A percentile compares a stretch with the other conserved stretches of the same genome.
Evolutionary conservation across 92 coral and sea anemone species (phyloP).

Genomic region (Anthopleura xanthogrammica): DNA sequence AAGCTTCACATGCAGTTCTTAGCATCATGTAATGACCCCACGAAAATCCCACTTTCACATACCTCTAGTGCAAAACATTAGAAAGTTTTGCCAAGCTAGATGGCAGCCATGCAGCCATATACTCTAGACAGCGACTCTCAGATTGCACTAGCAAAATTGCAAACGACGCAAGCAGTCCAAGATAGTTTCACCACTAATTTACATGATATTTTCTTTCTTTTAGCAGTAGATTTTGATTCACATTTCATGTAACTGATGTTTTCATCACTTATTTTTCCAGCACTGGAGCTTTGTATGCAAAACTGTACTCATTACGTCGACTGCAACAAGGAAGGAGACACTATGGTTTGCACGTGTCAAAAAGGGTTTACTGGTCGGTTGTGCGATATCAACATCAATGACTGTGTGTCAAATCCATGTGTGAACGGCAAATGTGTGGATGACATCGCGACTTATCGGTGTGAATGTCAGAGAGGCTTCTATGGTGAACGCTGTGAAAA

Average conservation of each 20-base stretch:
- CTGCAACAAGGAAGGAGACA: slow-evolving; percentile 6
- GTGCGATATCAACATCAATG: slow-evolving; percentile 28
- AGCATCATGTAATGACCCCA: too few relatives aligned
- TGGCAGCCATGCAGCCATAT: too few relatives aligned
- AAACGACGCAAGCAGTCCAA: too few relatives aligned
- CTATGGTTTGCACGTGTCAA: slow-evolving; percentile 15
- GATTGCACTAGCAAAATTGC: too few relatives aligned
- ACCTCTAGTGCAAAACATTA: too few relatives aligned
- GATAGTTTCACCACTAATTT: too few relatives aligned
- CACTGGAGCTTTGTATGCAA: slow-evolving; percentile 12
- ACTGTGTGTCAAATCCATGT: slow-evolving; percentile 28
- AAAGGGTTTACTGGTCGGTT: slow-evolving; percentile 27
- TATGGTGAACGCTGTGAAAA: slow-evolving; percentile 37
- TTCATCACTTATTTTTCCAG: neutral
- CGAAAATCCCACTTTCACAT: too few relatives aligned
- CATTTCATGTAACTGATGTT: neutral
- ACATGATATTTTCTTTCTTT: too few relatives aligned
- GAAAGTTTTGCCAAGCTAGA: too few relatives aligned
- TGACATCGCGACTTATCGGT: slow-evolving; percentile 20
- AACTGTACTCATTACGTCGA: slow-evolving; percentile 20
- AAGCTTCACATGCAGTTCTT: too few relatives aligned
- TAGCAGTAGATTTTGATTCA: neutral
- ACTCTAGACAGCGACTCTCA: too few relatives aligned
- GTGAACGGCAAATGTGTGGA: slow-evolving; percentile 28
- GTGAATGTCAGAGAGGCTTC: slow-evolving; percentile 27